Percentiles rank a stretch among this genome's conserved stretches.
Conservation (phyloP, 92 coral and sea anemone genomes). For the Metridium senile region DNA sequence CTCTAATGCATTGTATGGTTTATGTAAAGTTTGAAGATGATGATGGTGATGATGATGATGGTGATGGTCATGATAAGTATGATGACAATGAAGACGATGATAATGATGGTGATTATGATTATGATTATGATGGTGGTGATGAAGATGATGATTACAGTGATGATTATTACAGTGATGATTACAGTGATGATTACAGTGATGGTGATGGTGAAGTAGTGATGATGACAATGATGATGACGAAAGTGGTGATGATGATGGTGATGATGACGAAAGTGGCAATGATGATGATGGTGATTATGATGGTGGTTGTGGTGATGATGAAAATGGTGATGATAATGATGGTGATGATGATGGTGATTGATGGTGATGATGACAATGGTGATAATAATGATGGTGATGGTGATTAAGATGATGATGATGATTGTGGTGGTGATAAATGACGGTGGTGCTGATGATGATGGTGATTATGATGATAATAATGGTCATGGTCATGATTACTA, state of each 20-base stretch:
- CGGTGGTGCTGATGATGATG: not conserved
- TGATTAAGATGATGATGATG: not conserved
- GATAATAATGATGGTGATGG: not conserved
- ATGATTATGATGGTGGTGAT: not conserved
- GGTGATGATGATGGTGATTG: not conserved
- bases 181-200: not conserved
- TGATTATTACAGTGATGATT: not conserved
- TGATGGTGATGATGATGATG: not conserved
- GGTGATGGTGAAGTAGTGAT: not conserved
- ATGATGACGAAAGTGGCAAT: not conserved
- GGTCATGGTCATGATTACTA: not conserved
- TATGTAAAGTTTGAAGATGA: not conserved
- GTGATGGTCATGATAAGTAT: not conserved
- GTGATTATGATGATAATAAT: not conserved
- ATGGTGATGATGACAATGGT: not conserved
- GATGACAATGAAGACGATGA: not conserved
- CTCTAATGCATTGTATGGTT: not conserved
- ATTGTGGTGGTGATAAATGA: not conserved
- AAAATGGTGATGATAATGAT: not conserved
- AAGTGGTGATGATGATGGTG: not conserved
- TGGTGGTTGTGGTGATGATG: not conserved
- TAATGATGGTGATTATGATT: not conserved
- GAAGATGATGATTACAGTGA: not conserved
- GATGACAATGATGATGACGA: not conserved
- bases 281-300: not conserved